Percentiles rank a stretch among this genome's conserved stretches.
phyloP scores from a whole-genome alignment of 2,113 vertebrate species.

The Menidia beryllina region DNA sequence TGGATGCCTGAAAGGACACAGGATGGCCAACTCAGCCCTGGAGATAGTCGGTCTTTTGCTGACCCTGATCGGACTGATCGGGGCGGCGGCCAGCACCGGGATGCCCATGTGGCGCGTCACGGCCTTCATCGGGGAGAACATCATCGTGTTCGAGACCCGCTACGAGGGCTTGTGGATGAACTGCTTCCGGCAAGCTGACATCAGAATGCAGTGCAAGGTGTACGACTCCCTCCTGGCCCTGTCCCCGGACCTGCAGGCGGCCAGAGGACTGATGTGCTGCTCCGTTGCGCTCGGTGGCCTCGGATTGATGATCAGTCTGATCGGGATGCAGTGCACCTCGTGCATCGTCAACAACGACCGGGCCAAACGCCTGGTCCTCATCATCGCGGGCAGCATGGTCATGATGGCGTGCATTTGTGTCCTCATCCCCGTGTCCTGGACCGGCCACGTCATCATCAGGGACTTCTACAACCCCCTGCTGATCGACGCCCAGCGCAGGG shows the following conservation, averaged over 20 bases:
- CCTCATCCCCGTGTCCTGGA: conserved; percentile 84
- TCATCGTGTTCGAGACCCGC: conserved; percentile 83
- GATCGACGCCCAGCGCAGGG: conserved; percentile 81
- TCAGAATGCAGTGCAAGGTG: conserved; percentile 90
- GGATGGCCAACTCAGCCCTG: conserved; percentile 85
- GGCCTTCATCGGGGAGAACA: conserved; percentile 88
- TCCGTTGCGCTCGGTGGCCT: conserved; percentile 77
- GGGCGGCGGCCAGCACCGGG: conserved; percentile 85
- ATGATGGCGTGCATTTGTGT: conserved; percentile 75
- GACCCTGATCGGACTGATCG: conserved; percentile 85
- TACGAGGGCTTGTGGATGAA: conserved; percentile 97
- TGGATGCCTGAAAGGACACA: conserved; percentile 26
- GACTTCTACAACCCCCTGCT: conserved; percentile 85
- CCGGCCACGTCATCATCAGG: conserved; percentile 80
- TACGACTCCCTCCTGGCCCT: conserved; percentile 89
- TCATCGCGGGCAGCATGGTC: conserved; percentile 77
- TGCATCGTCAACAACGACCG: conserved; percentile 76
- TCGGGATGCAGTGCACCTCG: conserved; percentile 83
- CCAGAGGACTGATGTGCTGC: conserved; percentile 90
- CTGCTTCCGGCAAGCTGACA: conserved; percentile 85
- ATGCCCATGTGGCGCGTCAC: conserved; percentile 97
- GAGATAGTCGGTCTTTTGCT: conserved; percentile 85
- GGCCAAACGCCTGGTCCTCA: conserved; percentile 75
- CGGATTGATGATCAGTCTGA: conserved; percentile 83
- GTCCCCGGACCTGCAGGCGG: conserved; percentile 82